phyloP scores from a whole-genome alignment of 2,113 vertebrate genomes.

The Sorex araneus region DNA sequence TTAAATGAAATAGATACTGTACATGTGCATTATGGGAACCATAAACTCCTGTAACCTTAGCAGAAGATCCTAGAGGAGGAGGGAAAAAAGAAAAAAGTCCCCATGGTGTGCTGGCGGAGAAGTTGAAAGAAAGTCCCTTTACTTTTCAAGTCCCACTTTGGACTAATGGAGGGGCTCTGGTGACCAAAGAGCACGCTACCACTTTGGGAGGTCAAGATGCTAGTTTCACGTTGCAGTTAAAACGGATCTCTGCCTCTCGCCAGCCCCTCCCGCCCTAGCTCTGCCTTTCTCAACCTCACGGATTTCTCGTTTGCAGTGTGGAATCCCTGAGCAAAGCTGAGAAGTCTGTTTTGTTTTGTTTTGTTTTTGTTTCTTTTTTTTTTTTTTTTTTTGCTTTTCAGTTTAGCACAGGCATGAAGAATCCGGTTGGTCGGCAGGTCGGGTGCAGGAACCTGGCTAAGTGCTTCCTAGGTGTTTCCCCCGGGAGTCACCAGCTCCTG shows the following conservation, averaged over 20 bases:
- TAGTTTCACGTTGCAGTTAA: constrained; percentile 69
- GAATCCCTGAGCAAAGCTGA: constrained; percentile 6
- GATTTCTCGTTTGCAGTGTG: constrained; percentile 9
- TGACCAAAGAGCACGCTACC: constrained; percentile 70
- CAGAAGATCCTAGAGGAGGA: constrained; percentile 73
- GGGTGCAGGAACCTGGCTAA: neutral
- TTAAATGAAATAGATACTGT: constrained; percentile 84
- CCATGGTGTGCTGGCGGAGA: constrained; percentile 53
- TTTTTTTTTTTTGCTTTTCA: neutral
- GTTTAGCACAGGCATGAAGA: neutral
- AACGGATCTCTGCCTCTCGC: constrained; percentile 46
- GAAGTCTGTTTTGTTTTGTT: neutral
- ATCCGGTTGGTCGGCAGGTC: neutral
- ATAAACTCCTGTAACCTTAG: constrained; percentile 78
- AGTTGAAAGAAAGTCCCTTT: constrained; percentile 74
- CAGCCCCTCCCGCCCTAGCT: neutral
- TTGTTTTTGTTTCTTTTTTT: too few species aligned
- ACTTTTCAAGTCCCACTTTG: constrained; percentile 71
- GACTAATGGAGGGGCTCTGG: constrained; percentile 74
- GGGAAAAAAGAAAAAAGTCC: constrained; percentile 67
- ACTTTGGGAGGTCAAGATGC: constrained; percentile 73
- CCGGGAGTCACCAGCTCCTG: neutral
- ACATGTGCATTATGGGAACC: constrained; percentile 81
- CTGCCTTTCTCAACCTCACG: neutral
- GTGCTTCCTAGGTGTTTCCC: neutral